A percentile compares a stretch with the other conserved stretches of the same genome.
Conservation (phyloP, 2,797 vertebrate genomes). For the Ctenopoma kingsleyae region DNA sequence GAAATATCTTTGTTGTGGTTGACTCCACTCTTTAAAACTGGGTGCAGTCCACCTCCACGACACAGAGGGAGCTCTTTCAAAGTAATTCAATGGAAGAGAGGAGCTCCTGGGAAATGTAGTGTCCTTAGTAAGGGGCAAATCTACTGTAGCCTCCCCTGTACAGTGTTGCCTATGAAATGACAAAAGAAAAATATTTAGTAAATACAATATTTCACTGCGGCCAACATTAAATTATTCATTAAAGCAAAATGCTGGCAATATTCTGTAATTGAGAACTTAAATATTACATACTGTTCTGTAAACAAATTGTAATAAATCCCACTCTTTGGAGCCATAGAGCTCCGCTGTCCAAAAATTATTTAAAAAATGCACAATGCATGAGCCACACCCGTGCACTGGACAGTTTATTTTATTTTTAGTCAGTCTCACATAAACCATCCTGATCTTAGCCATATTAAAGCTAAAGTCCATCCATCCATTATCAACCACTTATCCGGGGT, state of each 20-base stretch:
- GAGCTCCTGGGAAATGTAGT: conserved; percentile 76
- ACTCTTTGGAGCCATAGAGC: no score
- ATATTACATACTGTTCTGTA: no score
- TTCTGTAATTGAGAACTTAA: no score
- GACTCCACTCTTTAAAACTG: conserved; percentile 71
- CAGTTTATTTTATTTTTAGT: background rate
- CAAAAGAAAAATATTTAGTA: conserved; percentile 30
- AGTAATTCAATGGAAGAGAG: conserved; percentile 74
- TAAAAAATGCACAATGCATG: no score
- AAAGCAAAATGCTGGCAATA: background rate
- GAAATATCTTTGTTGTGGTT: conserved; percentile 73
- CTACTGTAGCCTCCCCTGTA: conserved; percentile 99
- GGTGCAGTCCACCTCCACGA: conserved; percentile 77
- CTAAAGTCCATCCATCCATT: no score
- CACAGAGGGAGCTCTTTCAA: conserved; percentile 80
- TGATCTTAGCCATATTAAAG: background rate
- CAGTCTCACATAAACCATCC: background rate
- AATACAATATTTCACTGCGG: background rate
- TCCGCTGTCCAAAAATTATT: no score
- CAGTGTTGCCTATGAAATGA: conserved; percentile 91
- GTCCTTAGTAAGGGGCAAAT: conserved; percentile 96
- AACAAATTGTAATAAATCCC: no score
- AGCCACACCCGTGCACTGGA: no score
- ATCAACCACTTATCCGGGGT: no score
- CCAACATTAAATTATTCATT: background rate